These are phyloP conservation scores for Trogon melanurus DNA, from an alignment of 2,113 vertebrate species.

Conservation along the genomic window DNA sequence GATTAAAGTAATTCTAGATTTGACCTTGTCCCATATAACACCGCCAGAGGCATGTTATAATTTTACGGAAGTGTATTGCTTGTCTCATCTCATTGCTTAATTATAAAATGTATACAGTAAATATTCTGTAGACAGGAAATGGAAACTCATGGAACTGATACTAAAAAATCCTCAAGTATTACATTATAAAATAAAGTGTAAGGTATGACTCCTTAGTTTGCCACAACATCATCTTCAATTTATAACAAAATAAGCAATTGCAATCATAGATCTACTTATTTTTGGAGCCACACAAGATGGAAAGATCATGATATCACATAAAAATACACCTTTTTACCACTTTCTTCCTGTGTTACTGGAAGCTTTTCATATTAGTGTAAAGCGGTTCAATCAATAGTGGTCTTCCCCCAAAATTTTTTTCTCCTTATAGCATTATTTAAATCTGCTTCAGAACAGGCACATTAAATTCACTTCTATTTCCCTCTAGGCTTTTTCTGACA, in stretches of 20 bases:
- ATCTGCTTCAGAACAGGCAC: neutral
- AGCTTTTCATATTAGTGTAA: neutral
- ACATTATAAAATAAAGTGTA: neutral
- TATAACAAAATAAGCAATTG: neutral
- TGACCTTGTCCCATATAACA: constrained; percentile 48
- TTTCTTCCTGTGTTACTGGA: neutral
- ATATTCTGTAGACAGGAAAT: constrained; percentile 30
- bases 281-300: neutral
- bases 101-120: constrained; percentile 45
- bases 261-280: neutral
- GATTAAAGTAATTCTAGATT: constrained; percentile 61
- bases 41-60: neutral
- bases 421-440: neutral
- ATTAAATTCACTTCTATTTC: neutral
- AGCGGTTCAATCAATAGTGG: neutral
- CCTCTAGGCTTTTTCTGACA: neutral
- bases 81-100: constrained; percentile 41
- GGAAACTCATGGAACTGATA: neutral
- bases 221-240: neutral
- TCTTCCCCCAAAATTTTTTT: neutral
- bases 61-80: constrained; percentile 16
- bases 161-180: neutral
- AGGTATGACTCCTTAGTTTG: neutral
- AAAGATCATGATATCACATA: neutral
- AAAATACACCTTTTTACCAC: neutral